Evolutionary conservation across 1,140 invertebrate species (phyloP), one percentile per base, ranked within the genome.

Genomic region (Littorina saxatilis): DNA sequence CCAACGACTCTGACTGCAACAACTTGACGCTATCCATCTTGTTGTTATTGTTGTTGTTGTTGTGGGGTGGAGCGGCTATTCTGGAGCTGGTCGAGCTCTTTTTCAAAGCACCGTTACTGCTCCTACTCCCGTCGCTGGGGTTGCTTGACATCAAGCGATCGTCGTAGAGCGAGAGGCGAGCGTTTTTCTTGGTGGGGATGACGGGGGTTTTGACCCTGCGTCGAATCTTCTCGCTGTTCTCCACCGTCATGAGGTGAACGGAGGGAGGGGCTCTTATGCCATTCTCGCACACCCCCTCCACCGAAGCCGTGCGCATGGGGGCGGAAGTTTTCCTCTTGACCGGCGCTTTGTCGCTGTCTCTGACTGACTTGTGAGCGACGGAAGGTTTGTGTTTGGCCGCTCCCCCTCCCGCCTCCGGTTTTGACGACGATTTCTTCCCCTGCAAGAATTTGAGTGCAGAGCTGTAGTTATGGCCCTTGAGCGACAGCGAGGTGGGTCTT

Each of bases 121-220:
- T n/a, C 2, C 29, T 58, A 1, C n/a, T 2, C 13, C 66, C n/a
- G 7, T 15, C n/a, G 29, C 37, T 29, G 2, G n/a, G 3, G 3
- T 63, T 35, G 1, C 76, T 39, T 20, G 76, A 63, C 96, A 97
- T 97, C 93, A 97, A 96, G 43, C 96, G 93, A 88, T 97, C 96
- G 87, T 97, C 96, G 88, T 97, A 97, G 3, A 97, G 91, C 23
- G 96, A 97, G 85, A 97, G 94, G 81, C 96, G 94, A 13, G 15
- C 74, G 32, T 40, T 13, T 17, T 93, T 92, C 0, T 95, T 95
- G 15, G 72, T 72, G 1, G 97, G 94, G 89, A 96, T 95, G 0
- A 96, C 95, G 0, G 96, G 96, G 0, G 96, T 97, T 90, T 97
- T 97, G 2, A 97, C 95, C 77, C 96, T 93, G 40, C 96, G 95